Conservation (phyloP, 2,797 vertebrate genomes). For the Chelidonichthys spinosus region DNA sequence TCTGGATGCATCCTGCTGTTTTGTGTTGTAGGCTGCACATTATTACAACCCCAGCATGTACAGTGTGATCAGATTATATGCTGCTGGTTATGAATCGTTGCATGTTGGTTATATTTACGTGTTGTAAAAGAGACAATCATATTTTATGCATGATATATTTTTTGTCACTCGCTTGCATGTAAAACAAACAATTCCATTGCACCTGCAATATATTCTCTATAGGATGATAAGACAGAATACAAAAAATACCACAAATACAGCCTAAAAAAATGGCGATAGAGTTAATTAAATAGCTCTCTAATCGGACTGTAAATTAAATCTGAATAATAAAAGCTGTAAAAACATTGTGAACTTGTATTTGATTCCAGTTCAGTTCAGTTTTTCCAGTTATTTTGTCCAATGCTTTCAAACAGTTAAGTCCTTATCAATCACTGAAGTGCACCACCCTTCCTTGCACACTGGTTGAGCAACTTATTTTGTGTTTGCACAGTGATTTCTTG, state of each 20-base stretch:
- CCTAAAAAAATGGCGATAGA: no score
- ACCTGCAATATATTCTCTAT: neutral
- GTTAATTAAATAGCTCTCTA: no score
- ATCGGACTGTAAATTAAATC: neutral
- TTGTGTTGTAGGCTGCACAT: conserved; percentile 3
- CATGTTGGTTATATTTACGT: neutral
- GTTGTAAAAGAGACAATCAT: neutral
- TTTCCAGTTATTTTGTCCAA: conserved; percentile 1
- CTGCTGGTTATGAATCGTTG: neutral
- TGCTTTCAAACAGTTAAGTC: neutral
- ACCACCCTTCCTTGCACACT: conserved; percentile 26
- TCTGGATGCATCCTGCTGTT: neutral
- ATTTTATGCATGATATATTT: neutral
- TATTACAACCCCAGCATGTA: neutral
- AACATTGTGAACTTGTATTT: conserved; percentile 2
- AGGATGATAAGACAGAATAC: no score
- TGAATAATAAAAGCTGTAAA: neutral
- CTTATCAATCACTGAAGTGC: conserved; percentile 31
- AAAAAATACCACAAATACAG: no score
- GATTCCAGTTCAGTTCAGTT: neutral
- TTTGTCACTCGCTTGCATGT: neutral
- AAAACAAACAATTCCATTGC: neutral
- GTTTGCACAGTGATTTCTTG: conserved; percentile 49
- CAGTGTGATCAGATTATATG: neutral
- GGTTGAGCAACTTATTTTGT: conserved; percentile 45